Evolutionary conservation across 2,113 vertebrate species (phyloP).

Genomic region (Brachionichthys hirsutus): DNA sequence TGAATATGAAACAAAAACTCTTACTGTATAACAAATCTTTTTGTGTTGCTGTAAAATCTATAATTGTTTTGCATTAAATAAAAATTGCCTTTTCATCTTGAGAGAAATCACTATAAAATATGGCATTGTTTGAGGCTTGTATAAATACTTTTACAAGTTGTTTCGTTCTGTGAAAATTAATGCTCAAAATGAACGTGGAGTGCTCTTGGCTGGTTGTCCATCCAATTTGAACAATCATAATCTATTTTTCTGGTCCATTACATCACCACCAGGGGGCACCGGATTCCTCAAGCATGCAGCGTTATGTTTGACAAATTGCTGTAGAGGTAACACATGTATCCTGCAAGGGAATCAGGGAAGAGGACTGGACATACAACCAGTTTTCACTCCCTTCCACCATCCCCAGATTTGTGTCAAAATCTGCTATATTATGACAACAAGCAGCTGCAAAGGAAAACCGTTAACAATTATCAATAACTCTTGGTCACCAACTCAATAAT

Average conservation of each 20-base stretch:
- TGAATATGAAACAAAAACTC: background rate
- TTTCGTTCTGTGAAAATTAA: conserved; percentile 58
- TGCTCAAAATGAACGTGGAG: conserved; percentile 46
- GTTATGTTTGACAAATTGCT: conserved; percentile 73
- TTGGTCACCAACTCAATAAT: conserved; percentile 6
- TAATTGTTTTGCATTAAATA: conserved; percentile 8
- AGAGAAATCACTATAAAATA: conserved; percentile 17
- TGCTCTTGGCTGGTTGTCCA: conserved; percentile 69
- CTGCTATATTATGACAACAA: conserved; percentile 38
- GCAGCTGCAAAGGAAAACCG: conserved; percentile 27
- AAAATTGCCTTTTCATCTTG: background rate
- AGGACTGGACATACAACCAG: conserved; percentile 50
- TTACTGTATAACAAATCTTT: background rate
- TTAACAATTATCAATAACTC: background rate
- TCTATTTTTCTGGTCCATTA: conserved; percentile 74
- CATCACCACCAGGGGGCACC: conserved; percentile 80
- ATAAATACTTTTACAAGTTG: conserved; percentile 41
- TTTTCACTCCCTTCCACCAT: conserved; percentile 26
- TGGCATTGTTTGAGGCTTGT: conserved; percentile 10
- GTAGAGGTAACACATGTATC: conserved; percentile 63
- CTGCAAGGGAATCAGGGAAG: conserved; percentile 55
- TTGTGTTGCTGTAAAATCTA: conserved; percentile 4
- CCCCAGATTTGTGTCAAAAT: conserved; percentile 44
- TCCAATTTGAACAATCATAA: conserved; percentile 70
- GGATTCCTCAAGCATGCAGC: conserved; percentile 72